phyloP scores from a whole-genome alignment of 2,888 invertebrate genomes.

The Salticus scenicus region DNA sequence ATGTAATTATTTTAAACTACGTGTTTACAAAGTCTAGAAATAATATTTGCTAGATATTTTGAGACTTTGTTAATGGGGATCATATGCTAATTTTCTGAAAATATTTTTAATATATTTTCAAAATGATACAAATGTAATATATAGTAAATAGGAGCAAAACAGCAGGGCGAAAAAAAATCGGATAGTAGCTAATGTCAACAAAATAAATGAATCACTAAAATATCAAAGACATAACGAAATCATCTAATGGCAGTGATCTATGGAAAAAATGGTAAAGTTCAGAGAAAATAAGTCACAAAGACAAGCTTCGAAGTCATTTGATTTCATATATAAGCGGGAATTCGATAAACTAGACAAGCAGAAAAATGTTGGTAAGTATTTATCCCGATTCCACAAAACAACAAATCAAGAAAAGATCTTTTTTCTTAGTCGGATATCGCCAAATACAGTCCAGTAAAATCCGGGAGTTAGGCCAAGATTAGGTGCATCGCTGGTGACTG shows the following conservation, averaged over 20 bases:
- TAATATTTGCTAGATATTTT: no score
- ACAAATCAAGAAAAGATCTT: slow-evolving; percentile 39
- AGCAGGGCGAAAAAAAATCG: no score
- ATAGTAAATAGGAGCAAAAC: no score
- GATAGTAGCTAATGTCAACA: no score
- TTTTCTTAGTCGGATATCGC: slow-evolving; percentile 39
- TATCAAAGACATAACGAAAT: no score
- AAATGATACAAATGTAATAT: no score
- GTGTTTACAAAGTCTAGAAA: no score
- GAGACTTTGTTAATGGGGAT: no score
- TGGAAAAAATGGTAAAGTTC: neutral
- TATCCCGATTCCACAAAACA: neutral
- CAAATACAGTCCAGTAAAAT: slow-evolving; percentile 43
- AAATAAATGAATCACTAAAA: no score
- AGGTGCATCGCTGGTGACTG: slow-evolving; percentile 59
- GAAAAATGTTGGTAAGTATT: slow-evolving; percentile 14
- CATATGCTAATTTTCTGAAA: no score
- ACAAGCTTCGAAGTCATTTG: neutral
- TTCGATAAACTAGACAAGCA: neutral
- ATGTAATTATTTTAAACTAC: no score
- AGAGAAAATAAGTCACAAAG: neutral
- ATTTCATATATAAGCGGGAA: neutral
- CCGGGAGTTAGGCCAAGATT: slow-evolving; percentile 48
- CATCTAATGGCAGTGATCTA: neutral
- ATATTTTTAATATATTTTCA: no score